Base-by-base conservation (phyloP, 2,797 vertebrate genomes). In the Acanthis flammea region DNA sequence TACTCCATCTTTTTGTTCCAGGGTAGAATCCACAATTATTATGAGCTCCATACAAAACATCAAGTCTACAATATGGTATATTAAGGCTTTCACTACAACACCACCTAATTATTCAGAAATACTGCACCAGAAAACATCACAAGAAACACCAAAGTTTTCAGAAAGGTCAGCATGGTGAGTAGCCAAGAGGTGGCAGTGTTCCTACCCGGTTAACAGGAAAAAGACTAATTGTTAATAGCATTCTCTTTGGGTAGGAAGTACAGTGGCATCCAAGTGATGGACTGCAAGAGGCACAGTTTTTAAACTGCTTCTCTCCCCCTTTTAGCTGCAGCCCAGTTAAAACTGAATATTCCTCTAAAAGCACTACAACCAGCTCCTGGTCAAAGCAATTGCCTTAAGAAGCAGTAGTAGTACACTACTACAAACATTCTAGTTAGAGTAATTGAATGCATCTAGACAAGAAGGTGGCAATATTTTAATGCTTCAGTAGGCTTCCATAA, bases 151-250 rank as follows among this genome's bases (percentile, higher is more conserved):
- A 21, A 30, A 33, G 10, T 12, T 73, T 76, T 81, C 45, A 7
- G 42, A 55, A 55, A 70, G 57, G n/a, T 55, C 55, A 16, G 53
- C 8, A 53, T 23, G 72, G 60, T 5, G 19, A 92, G 12, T 25
- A 90, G 67, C 76, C 88, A 94, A 95, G 86, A 92, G 92, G 65
- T 90, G 78, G 92, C 93, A 94, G 78, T 76, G 68, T 91, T 90
- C 92, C 90, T 83, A 41, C 30, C 77, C 17, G 17, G 39, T 25
- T 65, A 95, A 92, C 16, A 82, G 70, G 70, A 88, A 88, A 71
- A 65, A 78, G 12, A 63, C n/a, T 28, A 37, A 48, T 57, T 86
- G 25, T 37, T 87, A 48, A 28, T 14, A 70, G 57, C 19, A 60
- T 60, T 93, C 21, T 57, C 7, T 14, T 31, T 74, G 42, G 22